Conservation (phyloP, 2,888 invertebrate species). For the Cheilosia grossa region DNA sequence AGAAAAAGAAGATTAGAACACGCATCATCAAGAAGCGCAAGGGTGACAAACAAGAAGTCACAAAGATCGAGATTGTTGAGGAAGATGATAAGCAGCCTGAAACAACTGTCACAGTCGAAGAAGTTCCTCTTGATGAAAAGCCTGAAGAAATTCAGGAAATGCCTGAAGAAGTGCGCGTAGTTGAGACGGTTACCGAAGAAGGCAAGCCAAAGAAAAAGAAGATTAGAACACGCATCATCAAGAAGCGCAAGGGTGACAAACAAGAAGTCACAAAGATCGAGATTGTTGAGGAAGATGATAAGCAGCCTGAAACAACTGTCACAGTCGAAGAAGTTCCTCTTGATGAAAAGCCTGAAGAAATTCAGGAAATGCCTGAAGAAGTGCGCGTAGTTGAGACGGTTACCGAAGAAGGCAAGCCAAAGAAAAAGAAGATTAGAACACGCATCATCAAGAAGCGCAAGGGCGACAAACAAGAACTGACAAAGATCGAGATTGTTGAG, state of each 20-base stretch:
- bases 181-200: constrained; percentile 75
- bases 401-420: constrained; percentile 40
- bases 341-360: constrained; percentile 29
- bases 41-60: constrained; percentile 39
- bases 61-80: constrained; percentile 35
- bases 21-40: constrained; percentile 34
- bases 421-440: constrained; percentile 36
- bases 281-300: constrained; percentile 37
- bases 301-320: constrained; percentile 32
- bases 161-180: constrained; percentile 72
- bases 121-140: constrained; percentile 73
- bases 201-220: constrained; percentile 79
- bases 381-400: constrained; percentile 2
- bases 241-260: constrained; percentile 39
- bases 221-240: constrained; percentile 76
- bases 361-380: constrained; percentile 26
- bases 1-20: constrained; percentile 30
- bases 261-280: constrained; percentile 45
- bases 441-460: constrained; percentile 36
- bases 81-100: constrained; percentile 37
- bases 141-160: constrained; percentile 51
- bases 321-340: constrained; percentile 32
- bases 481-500: constrained; percentile 38
- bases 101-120: constrained; percentile 79
- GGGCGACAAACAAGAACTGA: constrained; percentile 45